Evolutionary conservation across 2,888 invertebrate species (phyloP), one percentile per base, ranked within the genome.

Genomic region (Meiosimyza decipiens): DNA sequence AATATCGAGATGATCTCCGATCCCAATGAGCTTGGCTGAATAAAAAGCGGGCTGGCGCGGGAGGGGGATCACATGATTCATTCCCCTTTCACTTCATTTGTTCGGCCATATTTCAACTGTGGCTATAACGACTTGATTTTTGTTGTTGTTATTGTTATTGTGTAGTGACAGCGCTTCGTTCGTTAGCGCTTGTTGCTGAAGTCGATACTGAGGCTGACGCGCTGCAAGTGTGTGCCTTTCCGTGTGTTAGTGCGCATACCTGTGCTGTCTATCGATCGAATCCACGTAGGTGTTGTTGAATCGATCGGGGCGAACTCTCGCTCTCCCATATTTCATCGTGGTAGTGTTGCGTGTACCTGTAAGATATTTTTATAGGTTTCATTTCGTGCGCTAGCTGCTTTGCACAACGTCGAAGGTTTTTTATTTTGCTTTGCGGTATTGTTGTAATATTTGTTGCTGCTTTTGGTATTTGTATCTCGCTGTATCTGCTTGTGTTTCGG

Each of bases 41-140:
- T 47, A 11, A 28, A 28, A 28, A 3, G 40, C 49, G 16, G 47
- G 16, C 47, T 11, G 49, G 28, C 3, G 12, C 13, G 40, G 33
- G 63, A 33, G 60, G 12, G 6, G 40, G 28, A 4, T 28, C 28
- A 28, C 28, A 40, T 40, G 40, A 40, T 40, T 40, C 40, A 49
- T 12, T 66, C 40, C 55, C 12, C 67, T 33, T 22, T 16, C 28
- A 65, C 12, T 57, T 55, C 18, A 47, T 49, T 47, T 57, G 7
- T 68, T 74, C 69, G 54, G 54, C 52, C 74, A 73, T 67, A 73
- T 69, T 71, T 72, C 69, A 75, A 73, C 73, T 65, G 52, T 75
- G 71, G 40, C 9, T 40, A 9, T 40, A 40, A 40, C 40, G 40
- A 40, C 71, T 68, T 66, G 73, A 49, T 33, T 72, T 22, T 63